A percentile compares a stretch with the other conserved stretches of the same genome.
phyloP scores from a whole-genome alignment of 2,113 vertebrate genomes.

The Brachypodius melanocephalos region DNA sequence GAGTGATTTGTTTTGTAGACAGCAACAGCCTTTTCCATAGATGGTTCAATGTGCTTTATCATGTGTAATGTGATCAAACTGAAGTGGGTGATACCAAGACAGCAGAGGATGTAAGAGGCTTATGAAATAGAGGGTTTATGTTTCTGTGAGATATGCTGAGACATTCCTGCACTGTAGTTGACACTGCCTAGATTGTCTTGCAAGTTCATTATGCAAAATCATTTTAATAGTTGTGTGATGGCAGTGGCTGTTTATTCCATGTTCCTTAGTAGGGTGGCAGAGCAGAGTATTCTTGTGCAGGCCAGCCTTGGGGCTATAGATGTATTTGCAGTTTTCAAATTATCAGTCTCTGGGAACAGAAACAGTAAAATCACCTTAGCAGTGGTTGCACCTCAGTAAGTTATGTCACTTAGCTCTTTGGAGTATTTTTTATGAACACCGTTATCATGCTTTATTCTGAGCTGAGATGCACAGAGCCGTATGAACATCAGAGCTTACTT shows the following conservation, averaged over 20 bases:
- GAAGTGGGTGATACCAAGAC: neutral
- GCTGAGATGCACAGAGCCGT: neutral
- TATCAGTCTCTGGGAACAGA: neutral
- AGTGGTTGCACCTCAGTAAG: neutral
- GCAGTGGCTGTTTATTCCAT: neutral
- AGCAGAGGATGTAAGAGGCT: neutral
- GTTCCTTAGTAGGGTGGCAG: neutral
- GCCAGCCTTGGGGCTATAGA: neutral
- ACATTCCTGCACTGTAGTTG: neutral
- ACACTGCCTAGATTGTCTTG: neutral
- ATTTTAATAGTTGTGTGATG: neutral
- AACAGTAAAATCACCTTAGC: neutral
- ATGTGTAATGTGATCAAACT: neutral
- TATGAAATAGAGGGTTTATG: neutral
- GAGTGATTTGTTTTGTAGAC: neutral
- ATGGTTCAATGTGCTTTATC: neutral
- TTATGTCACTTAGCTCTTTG: neutral
- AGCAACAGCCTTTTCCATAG: neutral
- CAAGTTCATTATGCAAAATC: neutral
- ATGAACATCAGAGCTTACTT: neutral
- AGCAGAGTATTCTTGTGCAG: neutral
- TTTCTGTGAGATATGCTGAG: neutral
- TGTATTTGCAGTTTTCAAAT: neutral
- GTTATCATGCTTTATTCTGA: neutral
- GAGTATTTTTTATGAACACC: neutral